A percentile compares a stretch with the other conserved stretches of the same genome.
phyloP scores from a whole-genome alignment of 2,888 invertebrate species.

The Polymixis flavicincta region DNA sequence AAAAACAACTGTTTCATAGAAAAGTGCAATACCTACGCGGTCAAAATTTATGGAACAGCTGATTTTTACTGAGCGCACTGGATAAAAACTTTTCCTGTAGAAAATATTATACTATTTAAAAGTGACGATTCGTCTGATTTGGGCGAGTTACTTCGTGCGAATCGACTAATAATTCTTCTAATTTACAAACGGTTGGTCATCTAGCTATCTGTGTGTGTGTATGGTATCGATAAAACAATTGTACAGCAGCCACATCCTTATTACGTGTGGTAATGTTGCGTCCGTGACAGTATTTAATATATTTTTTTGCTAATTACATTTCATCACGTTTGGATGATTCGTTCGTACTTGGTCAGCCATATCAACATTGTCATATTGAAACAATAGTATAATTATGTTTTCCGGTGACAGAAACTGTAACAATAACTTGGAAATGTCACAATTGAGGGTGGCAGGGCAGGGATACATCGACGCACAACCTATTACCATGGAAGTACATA shows the following conservation, averaged over 20 bases:
- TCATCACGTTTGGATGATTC: slow-evolving; percentile 54
- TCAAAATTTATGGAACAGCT: too few relatives aligned
- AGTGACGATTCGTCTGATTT: too few relatives aligned
- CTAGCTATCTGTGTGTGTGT: slow-evolving; percentile 10
- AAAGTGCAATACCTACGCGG: too few relatives aligned
- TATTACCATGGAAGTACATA: too few relatives aligned
- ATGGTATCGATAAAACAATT: slow-evolving; percentile 28
- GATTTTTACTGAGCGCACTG: too few relatives aligned
- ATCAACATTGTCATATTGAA: slow-evolving; percentile 34
- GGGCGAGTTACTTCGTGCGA: too few relatives aligned
- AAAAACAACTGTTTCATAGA: too few relatives aligned
- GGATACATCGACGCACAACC: too few relatives aligned
- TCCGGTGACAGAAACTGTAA: slow-evolving; percentile 33
- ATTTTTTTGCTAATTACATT: slow-evolving; percentile 51
- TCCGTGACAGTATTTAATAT: slow-evolving; percentile 55
- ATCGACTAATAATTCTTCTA: not conserved
- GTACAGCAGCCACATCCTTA: slow-evolving; percentile 49
- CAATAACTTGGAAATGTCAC: slow-evolving; percentile 22
- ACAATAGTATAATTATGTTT: slow-evolving; percentile 42
- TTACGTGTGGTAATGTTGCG: slow-evolving; percentile 49
- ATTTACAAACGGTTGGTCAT: slow-evolving; percentile 8
- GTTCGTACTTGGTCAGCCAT: slow-evolving; percentile 34
- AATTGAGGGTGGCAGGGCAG: not conserved
- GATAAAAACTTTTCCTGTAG: too few relatives aligned
- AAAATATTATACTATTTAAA: too few relatives aligned